These are phyloP conservation scores for Pelmatolapia mariae DNA, from an alignment of 2,113 vertebrate genomes.

Conservation along the genomic window DNA sequence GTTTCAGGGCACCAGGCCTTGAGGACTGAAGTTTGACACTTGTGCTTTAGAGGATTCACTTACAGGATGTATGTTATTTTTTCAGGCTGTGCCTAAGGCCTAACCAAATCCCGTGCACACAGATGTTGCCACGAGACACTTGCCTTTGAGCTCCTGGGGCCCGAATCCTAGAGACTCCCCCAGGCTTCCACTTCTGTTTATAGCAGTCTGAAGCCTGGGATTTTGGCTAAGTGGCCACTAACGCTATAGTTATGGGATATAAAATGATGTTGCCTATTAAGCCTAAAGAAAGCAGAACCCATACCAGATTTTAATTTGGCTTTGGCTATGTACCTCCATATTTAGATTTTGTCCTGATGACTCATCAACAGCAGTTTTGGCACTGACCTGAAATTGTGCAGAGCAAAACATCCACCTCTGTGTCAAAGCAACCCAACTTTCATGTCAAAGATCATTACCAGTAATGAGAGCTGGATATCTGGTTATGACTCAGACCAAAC, in stretches of 20 bases:
- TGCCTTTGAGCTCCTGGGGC: not conserved
- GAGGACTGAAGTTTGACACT: not conserved
- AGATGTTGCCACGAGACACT: not conserved
- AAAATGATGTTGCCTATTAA: not conserved
- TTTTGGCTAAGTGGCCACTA: accelerated
- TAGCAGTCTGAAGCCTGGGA: not conserved
- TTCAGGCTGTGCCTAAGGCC: not conserved
- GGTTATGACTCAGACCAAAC: not conserved
- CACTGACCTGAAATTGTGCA: not conserved
- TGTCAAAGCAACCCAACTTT: not conserved
- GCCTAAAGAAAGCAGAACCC: not conserved
- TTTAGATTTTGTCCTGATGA: not conserved
- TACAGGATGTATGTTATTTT: not conserved
- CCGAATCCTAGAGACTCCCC: not conserved
- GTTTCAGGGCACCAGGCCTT: not conserved
- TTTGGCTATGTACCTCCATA: not conserved
- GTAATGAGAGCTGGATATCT: not conserved
- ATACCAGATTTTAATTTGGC: not conserved
- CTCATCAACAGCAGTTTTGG: not conserved
- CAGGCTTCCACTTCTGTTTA: not conserved
- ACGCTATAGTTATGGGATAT: not conserved
- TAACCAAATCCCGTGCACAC: accelerated
- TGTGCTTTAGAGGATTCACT: not conserved
- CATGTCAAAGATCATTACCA: not conserved
- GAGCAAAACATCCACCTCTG: not conserved